A percentile compares a stretch with the other conserved stretches of the same genome.
Conservation (phyloP, 2,113 vertebrate species). For the Pelusios castaneus region DNA sequence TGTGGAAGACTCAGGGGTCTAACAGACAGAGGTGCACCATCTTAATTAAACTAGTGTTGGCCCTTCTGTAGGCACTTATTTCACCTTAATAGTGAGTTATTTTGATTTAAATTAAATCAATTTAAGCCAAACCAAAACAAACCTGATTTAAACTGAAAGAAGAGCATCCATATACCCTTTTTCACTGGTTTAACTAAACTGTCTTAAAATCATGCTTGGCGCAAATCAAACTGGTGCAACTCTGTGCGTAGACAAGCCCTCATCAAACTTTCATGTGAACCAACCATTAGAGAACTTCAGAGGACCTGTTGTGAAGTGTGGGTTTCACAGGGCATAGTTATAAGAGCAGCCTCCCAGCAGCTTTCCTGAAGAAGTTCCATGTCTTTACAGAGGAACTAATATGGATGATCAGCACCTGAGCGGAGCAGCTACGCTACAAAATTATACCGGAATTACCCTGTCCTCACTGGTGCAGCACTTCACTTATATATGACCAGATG, state of each 20-base stretch:
- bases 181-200: neutral
- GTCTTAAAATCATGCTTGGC: neutral
- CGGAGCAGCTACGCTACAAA: neutral
- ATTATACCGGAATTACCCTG: neutral
- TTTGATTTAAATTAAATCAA: neutral
- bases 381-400: neutral
- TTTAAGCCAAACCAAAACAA: neutral
- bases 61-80: neutral
- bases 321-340: no score
- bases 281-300: no score
- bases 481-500: no score
- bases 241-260: neutral
- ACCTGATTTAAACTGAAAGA: accelerated
- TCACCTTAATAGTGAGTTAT: neutral
- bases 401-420: neutral
- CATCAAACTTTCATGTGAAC: neutral
- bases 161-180: accelerated
- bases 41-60: neutral
- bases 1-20: neutral
- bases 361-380: neutral
- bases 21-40: neutral
- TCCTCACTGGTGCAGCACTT: no score
- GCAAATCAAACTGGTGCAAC: neutral
- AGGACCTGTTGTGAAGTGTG: no score
- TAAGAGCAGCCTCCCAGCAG: neutral